Percentiles rank a stretch among this genome's conserved stretches.
Conservation (phyloP, 2,113 vertebrate species). For the Oreotrochilus melanogaster region DNA sequence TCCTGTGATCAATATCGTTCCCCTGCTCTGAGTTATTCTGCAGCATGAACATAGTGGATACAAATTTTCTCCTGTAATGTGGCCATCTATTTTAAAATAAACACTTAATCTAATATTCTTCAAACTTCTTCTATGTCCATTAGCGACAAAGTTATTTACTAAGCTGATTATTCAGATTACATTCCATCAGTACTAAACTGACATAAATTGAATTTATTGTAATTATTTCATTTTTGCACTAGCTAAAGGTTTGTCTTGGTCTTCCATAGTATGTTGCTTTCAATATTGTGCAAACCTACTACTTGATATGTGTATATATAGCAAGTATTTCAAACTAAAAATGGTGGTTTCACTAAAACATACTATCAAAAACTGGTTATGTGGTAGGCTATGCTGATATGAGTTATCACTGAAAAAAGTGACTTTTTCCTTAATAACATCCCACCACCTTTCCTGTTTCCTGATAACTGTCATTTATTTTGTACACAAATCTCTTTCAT, state of each 20-base stretch:
- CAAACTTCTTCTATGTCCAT: not conserved
- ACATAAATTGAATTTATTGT: not conserved
- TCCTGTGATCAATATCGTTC: not conserved
- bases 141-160: not conserved
- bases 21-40: not conserved
- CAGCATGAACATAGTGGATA: not conserved
- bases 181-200: not conserved
- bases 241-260: not conserved
- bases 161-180: not conserved
- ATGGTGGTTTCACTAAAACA: not conserved
- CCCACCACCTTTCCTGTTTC: not conserved
- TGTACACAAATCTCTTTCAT: not conserved
- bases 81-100: not conserved
- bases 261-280: not conserved
- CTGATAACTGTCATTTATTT: not conserved
- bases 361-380: not conserved
- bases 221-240: not conserved
- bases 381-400: not conserved
- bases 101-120: not conserved
- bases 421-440: not conserved
- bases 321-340: not conserved
- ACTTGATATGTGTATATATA: not conserved
- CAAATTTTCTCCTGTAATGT: not conserved
- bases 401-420: not conserved
- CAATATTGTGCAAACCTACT: not conserved